A percentile compares a stretch with the other conserved stretches of the same genome.
These are phyloP conservation scores for Hystrix cristata DNA, from an alignment of 2,113 vertebrate species.

Conservation along the genomic window DNA sequence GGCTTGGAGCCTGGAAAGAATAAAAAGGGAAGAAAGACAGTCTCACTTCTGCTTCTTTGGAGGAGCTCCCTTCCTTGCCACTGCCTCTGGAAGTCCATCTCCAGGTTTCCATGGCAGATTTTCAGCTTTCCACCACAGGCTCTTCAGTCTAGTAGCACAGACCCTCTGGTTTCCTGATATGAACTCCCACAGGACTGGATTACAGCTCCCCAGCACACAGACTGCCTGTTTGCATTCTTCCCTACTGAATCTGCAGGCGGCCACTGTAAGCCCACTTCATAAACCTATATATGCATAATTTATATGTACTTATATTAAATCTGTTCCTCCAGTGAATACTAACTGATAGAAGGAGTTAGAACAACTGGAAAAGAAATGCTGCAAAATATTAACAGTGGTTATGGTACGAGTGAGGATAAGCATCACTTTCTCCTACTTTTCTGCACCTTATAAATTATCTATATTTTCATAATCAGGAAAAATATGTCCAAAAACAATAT, in stretches of 20 bases:
- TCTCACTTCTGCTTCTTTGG: no score
- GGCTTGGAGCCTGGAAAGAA: no score
- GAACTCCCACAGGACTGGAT: neutral
- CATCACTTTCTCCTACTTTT: neutral
- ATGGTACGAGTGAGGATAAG: neutral
- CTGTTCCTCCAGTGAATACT: neutral
- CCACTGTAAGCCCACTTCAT: no score
- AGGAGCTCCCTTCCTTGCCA: neutral
- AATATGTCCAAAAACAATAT: neutral
- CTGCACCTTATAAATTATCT: constrained; percentile 22
- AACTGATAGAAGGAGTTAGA: neutral
- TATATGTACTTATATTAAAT: neutral
- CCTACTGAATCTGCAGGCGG: no score
- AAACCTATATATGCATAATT: no score
- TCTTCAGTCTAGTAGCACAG: no score
- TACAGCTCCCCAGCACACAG: neutral
- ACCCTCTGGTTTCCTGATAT: no score
- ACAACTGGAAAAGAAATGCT: neutral
- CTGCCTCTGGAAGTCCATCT: neutral
- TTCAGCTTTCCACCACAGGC: neutral
- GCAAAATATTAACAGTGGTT: neutral
- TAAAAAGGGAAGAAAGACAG: no score
- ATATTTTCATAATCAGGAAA: constrained; percentile 19
- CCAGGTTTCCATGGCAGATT: neutral
- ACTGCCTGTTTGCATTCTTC: neutral